Evolutionary conservation across 2,888 invertebrate genomes (phyloP).

Genomic region (Chouioia cunea): DNA sequence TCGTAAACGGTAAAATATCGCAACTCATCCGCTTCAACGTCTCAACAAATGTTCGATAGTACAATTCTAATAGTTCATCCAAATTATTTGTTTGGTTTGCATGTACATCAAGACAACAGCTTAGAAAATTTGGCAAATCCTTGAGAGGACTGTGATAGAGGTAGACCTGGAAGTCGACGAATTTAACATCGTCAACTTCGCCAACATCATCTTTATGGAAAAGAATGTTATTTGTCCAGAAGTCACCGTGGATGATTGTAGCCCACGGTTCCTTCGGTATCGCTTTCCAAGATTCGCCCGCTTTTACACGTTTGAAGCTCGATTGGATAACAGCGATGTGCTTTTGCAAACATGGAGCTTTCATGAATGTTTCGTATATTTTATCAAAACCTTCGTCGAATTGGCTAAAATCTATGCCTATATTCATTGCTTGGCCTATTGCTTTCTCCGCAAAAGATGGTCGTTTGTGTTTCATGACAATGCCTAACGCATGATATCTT

Average conservation of each 20-base stretch:
- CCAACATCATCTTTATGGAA: no score
- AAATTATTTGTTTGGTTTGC: slow-evolving; percentile 68
- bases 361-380: slow-evolving; percentile 52
- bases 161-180: no score
- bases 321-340: slow-evolving; percentile 15
- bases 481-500: slow-evolving; percentile 73
- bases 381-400: slow-evolving; percentile 45
- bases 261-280: slow-evolving; percentile 67
- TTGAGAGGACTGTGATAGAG: slow-evolving; percentile 69
- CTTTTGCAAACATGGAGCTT: slow-evolving; percentile 26
- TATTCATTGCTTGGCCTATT: slow-evolving; percentile 58
- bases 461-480: slow-evolving; percentile 69
- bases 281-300: not conserved
- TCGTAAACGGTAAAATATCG: slow-evolving; percentile 55
- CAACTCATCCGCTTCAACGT: slow-evolving; percentile 67
- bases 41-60: slow-evolving; percentile 70
- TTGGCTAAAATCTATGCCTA: slow-evolving; percentile 54
- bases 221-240: no score
- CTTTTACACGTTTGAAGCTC: slow-evolving; percentile 33
- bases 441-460: slow-evolving; percentile 60
- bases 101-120: slow-evolving; percentile 69
- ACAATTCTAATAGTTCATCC: slow-evolving; percentile 70
- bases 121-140: slow-evolving; percentile 72
- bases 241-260: slow-evolving; percentile 72
- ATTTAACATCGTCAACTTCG: no score